Evolutionary conservation across 2,797 vertebrate genomes (phyloP).

Genomic region (Capromys pilorides): DNA sequence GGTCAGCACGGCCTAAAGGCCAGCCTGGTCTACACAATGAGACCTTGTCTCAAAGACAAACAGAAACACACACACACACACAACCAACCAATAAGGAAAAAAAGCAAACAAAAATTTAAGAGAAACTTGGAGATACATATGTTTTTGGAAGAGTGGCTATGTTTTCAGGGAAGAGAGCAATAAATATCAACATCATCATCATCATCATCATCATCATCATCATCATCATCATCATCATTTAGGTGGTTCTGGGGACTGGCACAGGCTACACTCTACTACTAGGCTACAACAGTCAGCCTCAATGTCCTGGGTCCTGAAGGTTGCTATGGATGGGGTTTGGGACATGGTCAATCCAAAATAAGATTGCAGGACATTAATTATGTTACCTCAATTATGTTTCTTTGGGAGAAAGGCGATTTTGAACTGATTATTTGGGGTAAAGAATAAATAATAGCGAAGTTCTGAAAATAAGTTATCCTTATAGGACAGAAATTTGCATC

Average conservation of each 20-base stretch:
- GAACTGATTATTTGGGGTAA: not conserved
- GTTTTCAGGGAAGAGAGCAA: not conserved
- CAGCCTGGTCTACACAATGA: not conserved
- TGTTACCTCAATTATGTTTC: not conserved
- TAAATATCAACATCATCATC: not conserved
- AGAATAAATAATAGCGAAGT: not conserved
- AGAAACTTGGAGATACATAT: not conserved
- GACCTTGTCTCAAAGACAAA: not conserved
- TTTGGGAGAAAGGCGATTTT: not conserved
- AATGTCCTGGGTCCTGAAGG: conserved; percentile 31
- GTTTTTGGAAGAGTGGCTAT: not conserved
- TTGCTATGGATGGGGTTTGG: not conserved
- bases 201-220: not conserved
- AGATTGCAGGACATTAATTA: not conserved
- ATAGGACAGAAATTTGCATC: not conserved
- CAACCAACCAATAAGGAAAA: not conserved
- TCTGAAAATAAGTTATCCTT: not conserved
- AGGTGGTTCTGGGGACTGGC: not conserved
- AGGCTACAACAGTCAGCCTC: not conserved
- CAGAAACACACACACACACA: not conserved
- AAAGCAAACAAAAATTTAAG: not conserved
- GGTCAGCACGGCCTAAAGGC: not conserved
- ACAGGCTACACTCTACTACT: not conserved
- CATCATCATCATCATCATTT: not conserved
- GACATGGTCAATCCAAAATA: not conserved